A percentile compares a stretch with the other conserved stretches of the same genome.
Conservation (phyloP, 2,113 vertebrate genomes). For the Gallinago paraguaiae region DNA sequence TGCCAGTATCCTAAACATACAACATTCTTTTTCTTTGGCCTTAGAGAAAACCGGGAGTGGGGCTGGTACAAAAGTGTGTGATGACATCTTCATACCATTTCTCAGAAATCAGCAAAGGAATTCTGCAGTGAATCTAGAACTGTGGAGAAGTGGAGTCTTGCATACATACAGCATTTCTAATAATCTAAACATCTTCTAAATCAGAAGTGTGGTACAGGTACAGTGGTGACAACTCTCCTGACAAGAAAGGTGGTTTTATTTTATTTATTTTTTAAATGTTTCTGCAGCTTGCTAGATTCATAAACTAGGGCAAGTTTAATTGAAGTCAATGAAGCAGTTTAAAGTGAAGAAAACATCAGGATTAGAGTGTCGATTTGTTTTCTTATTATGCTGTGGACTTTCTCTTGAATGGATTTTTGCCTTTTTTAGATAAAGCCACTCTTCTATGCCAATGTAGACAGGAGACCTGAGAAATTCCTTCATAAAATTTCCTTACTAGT, state of each 20-base stretch:
- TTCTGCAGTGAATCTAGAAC: not conserved
- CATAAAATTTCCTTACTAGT: not conserved
- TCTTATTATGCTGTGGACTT: slow-evolving; percentile 75
- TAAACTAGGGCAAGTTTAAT: slow-evolving; percentile 81
- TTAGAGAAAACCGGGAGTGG: not conserved
- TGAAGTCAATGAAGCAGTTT: slow-evolving; percentile 81
- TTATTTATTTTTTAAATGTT: slow-evolving; percentile 57
- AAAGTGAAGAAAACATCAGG: slow-evolving; percentile 78
- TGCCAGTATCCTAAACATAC: not conserved
- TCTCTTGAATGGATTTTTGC: slow-evolving; percentile 56
- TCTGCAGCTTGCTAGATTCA: slow-evolving; percentile 73
- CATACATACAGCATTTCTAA: not conserved
- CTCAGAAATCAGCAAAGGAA: not conserved
- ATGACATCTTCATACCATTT: not conserved
- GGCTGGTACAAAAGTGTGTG: not conserved
- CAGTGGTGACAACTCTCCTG: slow-evolving; percentile 62
- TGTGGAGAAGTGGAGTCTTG: not conserved
- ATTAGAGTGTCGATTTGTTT: slow-evolving; percentile 77
- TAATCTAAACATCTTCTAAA: slow-evolving; percentile 62
- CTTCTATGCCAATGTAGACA: not conserved
- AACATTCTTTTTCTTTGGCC: not conserved
- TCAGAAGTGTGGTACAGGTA: slow-evolving; percentile 49
- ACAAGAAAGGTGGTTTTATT: slow-evolving; percentile 65
- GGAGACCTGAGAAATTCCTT: not conserved
- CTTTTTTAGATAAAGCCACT: slow-evolving; percentile 60